Base-by-base conservation (phyloP, 2,888 invertebrate genomes). In the Plebejus anna region DNA sequence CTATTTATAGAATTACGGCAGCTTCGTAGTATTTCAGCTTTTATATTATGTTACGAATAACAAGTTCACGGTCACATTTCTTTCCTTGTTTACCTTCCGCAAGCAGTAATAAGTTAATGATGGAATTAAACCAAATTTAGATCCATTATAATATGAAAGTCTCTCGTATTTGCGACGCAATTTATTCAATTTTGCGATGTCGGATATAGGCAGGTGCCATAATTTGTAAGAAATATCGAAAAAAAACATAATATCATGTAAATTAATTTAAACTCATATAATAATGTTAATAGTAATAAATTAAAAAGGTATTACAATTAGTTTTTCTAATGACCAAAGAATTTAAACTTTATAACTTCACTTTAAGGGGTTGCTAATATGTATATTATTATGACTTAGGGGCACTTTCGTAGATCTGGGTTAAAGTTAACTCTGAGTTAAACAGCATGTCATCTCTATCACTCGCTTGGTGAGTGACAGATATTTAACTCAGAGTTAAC, bases 41-140 rank as follows among this genome's bases (percentile, higher is more conserved):
- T 55, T 4, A 22, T 22, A 22, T 16, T 16, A 16, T 16, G 16
- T 55, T 55, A 55, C 1, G 55, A 55, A 13, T 32, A 32, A 66
- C 66, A 66, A 66, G 32, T 66, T 66, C 66, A 66, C 4, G 66
- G 13, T 36, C 66, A 66, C 5, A 66, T 66, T 32, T 66, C 1
- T 66, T 66, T 66, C 66, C 66, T 66, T 66, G 61, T 61, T 61
- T 61, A 32, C 5, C 32, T 66, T 66, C 66, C 66, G 66, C 36
- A 36, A 66, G 66, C 13, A 66, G 5, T 28, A 22, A 22, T 5
- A 36, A 32, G 16, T 9, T 22, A 66, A 32, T 61, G 2, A 66
- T 9, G 32, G 9, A 66, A 66, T 32, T 32, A 66, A 13, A 66
- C 32, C 61, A 66, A 66, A 66, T 66, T 66, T 16, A 66, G 66